Evolutionary conservation across 2,888 invertebrate species (phyloP).

Genomic region (Diadegma fenestrale): DNA sequence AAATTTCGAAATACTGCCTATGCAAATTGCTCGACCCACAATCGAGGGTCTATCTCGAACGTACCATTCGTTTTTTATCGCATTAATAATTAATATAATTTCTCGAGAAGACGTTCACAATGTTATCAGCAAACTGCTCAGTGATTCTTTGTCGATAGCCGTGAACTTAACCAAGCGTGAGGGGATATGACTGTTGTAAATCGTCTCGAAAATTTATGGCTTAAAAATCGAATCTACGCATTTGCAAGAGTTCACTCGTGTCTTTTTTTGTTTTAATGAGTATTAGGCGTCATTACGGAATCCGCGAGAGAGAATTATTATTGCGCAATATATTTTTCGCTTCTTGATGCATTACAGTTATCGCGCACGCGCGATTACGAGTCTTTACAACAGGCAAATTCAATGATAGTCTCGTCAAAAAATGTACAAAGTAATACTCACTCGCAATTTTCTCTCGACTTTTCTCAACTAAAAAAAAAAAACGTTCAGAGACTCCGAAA

Average conservation of each 20-base stretch:
- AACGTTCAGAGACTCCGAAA: background rate
- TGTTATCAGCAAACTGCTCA: slow-evolving; percentile 50
- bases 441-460: background rate
- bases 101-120: slow-evolving; percentile 48
- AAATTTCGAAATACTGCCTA: background rate
- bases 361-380: slow-evolving; percentile 49
- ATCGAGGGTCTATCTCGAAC: slow-evolving; percentile 1
- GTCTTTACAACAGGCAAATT: slow-evolving; percentile 35
- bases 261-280: slow-evolving; percentile 34
- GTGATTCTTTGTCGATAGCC: slow-evolving; percentile 63
- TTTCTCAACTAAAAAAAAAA: background rate
- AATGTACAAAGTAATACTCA: background rate
- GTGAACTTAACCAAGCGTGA: slow-evolving; percentile 46
- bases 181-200: slow-evolving; percentile 15
- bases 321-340: slow-evolving; percentile 53
- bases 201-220: slow-evolving; percentile 51
- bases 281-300: slow-evolving; percentile 38
- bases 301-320: slow-evolving; percentile 31
- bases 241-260: slow-evolving; percentile 32
- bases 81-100: slow-evolving; percentile 51
- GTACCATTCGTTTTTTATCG: slow-evolving; percentile 29
- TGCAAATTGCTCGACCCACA: slow-evolving; percentile 1
- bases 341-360: slow-evolving; percentile 39
- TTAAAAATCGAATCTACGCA: slow-evolving; percentile 62
- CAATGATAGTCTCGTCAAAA: slow-evolving; percentile 6